Evolutionary conservation across 37 sponge, comb jelly and placozoan genomes (phyloP), one percentile per base, ranked within the genome.

Genomic region (Oopsacas minuta): DNA sequence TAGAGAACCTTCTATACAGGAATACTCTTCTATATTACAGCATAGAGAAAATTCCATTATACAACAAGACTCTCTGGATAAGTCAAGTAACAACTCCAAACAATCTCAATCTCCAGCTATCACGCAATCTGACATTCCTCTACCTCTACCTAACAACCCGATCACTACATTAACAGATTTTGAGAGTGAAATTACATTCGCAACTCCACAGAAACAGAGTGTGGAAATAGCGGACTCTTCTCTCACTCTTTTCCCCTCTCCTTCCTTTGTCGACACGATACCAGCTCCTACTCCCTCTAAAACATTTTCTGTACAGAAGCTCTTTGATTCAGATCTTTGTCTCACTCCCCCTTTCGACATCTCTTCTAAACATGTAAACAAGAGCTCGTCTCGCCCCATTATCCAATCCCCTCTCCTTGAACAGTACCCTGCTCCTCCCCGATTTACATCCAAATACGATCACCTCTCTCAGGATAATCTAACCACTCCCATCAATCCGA

Each of bases 331-430:
- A 7, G 75, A n/a, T 12, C 75, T 61, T 3, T 61, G 30, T n/a
- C 22, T 61, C 20, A 32, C 75, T 25, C 75, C 75, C 75, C 75
- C 75, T 61, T 32, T 25, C 30, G 75, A 61, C 75, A 25, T n/a
- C n/a, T n/a, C n/a, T n/a, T n/a, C n/a, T n/a, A n/a, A n/a, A 15
- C 49, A 3, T 12, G 75, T 61, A 3, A 61, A 12, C 75, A 61
- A 61, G 75, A 61, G 32, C 28, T 46, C 51, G 12, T 12, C 75
- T 61, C 75, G 75, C 75, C 75, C 75, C 75, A 3, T 61, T 5
- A n/a, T 61, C 28, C 28, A 61, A 34, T 61, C 75, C 75, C 75
- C 75, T 3, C 75, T 61, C 75, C 75, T 61, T 25, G 75, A 61
- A 34, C 75, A 61, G 75, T 12, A 61, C 30, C 22, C 75, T 5